Percentiles rank a stretch among this genome's conserved stretches.
phyloP scores from a whole-genome alignment of 2,113 vertebrate species.

The Carlito syrichta region DNA sequence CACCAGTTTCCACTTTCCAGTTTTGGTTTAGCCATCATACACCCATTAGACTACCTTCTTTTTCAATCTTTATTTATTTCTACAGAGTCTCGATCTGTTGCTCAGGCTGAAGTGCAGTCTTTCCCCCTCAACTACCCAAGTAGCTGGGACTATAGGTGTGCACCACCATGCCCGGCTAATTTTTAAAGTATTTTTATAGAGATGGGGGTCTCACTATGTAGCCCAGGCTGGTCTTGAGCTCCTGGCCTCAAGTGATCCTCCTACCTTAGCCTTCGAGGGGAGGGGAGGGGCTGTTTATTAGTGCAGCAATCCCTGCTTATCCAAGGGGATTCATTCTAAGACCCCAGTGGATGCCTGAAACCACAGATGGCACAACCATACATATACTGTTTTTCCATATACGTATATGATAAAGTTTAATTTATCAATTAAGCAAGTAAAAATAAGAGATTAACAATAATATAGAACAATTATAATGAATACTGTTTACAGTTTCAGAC shows the following conservation, averaged over 20 bases:
- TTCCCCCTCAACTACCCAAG: no score
- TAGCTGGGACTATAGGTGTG: no score
- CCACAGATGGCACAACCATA: neutral
- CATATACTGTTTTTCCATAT: neutral
- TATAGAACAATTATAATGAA: neutral
- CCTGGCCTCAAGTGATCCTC: no score
- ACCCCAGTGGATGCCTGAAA: neutral
- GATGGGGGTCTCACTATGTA: no score
- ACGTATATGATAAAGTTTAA: neutral
- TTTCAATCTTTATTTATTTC: no score
- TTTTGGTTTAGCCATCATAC: neutral
- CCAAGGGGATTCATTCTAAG: neutral
- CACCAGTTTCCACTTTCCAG: neutral
- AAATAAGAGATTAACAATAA: neutral
- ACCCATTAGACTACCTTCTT: neutral
- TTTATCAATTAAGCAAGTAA: neutral
- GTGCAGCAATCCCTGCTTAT: neutral
- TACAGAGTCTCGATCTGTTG: no score
- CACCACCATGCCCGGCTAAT: no score
- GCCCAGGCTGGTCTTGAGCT: no score
- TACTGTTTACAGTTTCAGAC: neutral
- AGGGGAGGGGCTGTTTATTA: no score
- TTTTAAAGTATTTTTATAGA: no score
- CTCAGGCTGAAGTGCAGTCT: no score
- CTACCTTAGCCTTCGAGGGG: no score